Percentiles rank a stretch among this genome's conserved stretches.
Evolutionary conservation across 2,888 invertebrate genomes (phyloP).

Genomic region (Linnaemya tessellans): DNA sequence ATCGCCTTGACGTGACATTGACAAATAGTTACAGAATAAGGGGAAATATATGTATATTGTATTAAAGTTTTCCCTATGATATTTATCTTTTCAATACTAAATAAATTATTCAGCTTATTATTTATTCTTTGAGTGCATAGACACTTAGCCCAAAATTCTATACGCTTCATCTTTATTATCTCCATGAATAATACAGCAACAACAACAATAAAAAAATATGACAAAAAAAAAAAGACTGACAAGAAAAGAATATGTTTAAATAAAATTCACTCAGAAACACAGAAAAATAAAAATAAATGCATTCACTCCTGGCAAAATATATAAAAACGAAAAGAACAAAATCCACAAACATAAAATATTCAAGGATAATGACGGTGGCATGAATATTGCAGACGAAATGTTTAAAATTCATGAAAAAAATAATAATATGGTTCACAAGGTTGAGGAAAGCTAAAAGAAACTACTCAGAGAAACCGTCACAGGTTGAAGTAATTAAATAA

Average conservation of each 20-base stretch:
- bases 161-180: constrained; percentile 37
- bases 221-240: not conserved
- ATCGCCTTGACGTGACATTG: no score
- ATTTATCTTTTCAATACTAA: not conserved
- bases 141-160: not conserved
- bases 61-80: no score
- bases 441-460: constrained; percentile 24
- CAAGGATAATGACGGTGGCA: constrained; percentile 27
- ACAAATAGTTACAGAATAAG: no score
- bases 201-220: not conserved
- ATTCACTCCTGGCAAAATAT: constrained; percentile 28
- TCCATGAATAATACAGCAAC: constrained; percentile 38
- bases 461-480: not conserved
- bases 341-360: constrained; percentile 36
- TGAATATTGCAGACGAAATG: constrained; percentile 17
- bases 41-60: no score
- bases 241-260: constrained; percentile 49
- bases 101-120: not conserved
- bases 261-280: constrained; percentile 30
- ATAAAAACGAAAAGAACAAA: constrained; percentile 14
- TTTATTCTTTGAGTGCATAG: not conserved
- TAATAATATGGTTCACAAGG: constrained; percentile 23
- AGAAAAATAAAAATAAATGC: not conserved
- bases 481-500: constrained; percentile 57
- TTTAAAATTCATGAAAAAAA: constrained; percentile 24